Evolutionary conservation across 2,113 vertebrate species (phyloP), one percentile per base, ranked within the genome.

Genomic region (Bubo bubo): DNA sequence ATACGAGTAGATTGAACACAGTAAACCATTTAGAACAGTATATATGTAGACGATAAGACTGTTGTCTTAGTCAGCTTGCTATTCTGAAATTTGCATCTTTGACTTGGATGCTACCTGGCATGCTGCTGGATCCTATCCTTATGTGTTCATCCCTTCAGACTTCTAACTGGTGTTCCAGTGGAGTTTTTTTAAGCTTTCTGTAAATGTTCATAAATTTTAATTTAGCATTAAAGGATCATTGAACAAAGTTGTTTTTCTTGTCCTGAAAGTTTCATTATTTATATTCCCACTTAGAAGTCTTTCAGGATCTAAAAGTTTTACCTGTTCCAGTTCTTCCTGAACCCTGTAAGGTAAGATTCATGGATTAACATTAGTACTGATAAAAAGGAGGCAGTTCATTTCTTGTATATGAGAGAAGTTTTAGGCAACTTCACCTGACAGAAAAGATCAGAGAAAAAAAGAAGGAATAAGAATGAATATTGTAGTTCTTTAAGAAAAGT

Each of bases 1-100:
- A 47, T 72, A 39, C 0, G 0, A 50, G 14, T 60, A 75, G 16
- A 88, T 4, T 79, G 43, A 90, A 79, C 6, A 10, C 0, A 1
- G 8, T 37, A 41, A 66, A 74, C 8, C 10, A 21, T 11, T 50
- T 76, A 79, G 26, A 63, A 59, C 20, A 34, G 8, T 68, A 28
- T 32, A 22, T 43, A 11, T 13, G 8, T 21, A 55, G 41, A 55
- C 0, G 1, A 2, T 43, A 47, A 85, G 13, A 39, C 3, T 58
- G 5, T 50, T 79, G 17, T 49, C n/a, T 77, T 56, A 34, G 30
- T 14, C 35, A 89, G 9, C 8, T 52, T 83, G 35, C 28, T 89
- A 27, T 58, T 77, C 27, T 60, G 60, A 88, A 71, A 53, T 73
- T 28, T 72, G 14, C 14, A 13, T 56, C 39, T 79, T 90, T 4